Percentiles rank a stretch among this genome's conserved stretches.
Evolutionary conservation across 2,113 vertebrate genomes (phyloP).

Genomic region (Ceyx margarethae): DNA sequence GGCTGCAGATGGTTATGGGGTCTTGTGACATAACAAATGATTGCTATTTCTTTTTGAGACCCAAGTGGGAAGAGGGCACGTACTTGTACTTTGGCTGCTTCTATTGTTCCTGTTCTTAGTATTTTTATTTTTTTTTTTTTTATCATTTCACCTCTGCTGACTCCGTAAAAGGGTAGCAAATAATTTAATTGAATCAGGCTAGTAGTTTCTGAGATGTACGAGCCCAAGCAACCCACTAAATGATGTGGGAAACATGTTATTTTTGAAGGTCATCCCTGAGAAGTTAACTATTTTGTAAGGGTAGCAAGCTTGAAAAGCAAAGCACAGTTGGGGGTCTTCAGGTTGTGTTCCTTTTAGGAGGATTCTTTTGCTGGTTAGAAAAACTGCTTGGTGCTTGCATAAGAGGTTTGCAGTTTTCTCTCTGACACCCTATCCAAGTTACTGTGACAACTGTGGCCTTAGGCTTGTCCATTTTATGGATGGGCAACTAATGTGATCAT

Average conservation of each 20-base stretch:
- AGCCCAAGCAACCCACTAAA: not conserved
- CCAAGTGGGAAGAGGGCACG: not conserved
- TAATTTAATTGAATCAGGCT: not conserved
- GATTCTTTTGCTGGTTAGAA: not conserved
- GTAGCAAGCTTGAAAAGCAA: not conserved
- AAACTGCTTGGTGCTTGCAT: not conserved
- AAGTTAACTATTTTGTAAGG: not conserved
- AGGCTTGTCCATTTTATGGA: not conserved
- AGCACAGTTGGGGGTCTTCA: not conserved
- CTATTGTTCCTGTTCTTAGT: not conserved
- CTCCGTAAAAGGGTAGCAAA: not conserved
- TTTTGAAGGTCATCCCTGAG: not conserved
- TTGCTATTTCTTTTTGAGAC: not conserved
- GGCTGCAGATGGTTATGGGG: not conserved
- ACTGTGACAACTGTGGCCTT: not conserved
- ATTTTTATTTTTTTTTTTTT: not conserved
- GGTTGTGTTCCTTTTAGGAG: not conserved
- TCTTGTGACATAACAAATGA: not conserved
- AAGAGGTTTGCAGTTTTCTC: not conserved
- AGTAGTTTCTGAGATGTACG: not conserved
- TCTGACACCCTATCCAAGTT: not conserved
- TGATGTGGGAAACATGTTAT: not conserved
- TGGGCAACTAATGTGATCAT: not conserved
- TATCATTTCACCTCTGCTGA: not conserved
- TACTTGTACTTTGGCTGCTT: not conserved